A percentile compares a stretch with the other conserved stretches of the same genome.
phyloP scores from a whole-genome alignment of 2,888 invertebrate genomes.

The Myopa tessellatipennis region DNA sequence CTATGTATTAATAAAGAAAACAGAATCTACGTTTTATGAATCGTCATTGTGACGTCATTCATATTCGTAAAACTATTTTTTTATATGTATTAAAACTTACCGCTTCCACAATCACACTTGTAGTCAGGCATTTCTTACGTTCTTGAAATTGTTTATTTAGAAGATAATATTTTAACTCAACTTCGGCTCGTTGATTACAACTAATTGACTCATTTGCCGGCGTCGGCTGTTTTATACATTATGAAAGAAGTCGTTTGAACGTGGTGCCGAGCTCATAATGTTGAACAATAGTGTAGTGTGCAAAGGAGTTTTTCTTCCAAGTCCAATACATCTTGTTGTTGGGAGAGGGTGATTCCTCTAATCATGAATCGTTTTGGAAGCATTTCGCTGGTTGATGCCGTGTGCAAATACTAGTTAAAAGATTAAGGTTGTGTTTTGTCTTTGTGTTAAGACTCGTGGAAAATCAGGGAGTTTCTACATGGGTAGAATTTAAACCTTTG shows the following conservation, averaged over 20 bases:
- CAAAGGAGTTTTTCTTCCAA: background rate
- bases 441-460: background rate
- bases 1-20: too few species aligned
- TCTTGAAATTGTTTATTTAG: background rate
- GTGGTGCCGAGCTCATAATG: background rate
- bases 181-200: constrained; percentile 29
- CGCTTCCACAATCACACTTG: constrained; percentile 30
- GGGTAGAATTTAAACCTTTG: background rate
- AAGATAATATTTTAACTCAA: constrained; percentile 22
- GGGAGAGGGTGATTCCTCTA: too few species aligned
- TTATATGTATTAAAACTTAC: constrained; percentile 10
- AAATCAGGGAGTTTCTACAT: background rate
- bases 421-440: too few species aligned
- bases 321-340: background rate
- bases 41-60: background rate
- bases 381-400: too few species aligned
- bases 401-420: too few species aligned
- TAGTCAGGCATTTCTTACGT: constrained; percentile 14
- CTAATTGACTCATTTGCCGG: constrained; percentile 23
- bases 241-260: constrained; percentile 7
- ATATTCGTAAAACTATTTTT: background rate
- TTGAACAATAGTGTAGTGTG: constrained; percentile 25
- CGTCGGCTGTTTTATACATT: constrained; percentile 26
- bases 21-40: too few species aligned
- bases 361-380: background rate